Evolutionary conservation across 2,797 vertebrate species (phyloP), one percentile per base, ranked within the genome.

Genomic region (Scolopax rusticola): DNA sequence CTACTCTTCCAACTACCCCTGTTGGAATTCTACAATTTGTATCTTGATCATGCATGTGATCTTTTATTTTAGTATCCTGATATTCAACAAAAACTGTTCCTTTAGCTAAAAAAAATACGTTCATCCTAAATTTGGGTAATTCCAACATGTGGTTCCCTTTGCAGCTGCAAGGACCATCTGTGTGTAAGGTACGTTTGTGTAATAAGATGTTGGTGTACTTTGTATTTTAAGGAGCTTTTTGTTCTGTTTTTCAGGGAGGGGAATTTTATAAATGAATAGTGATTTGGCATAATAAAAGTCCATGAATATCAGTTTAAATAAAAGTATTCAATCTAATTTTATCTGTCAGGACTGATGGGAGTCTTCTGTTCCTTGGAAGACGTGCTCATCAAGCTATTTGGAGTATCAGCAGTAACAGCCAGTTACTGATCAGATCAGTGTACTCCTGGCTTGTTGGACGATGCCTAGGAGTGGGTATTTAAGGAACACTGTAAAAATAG

Each of bases 111-210:
- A 61, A 43, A 61, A 80, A 78, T 4, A 36, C 1, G 15, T 63
- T 47, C 70, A 43, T 86, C 70, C 47, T 89, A 84, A 90, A 90
- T 88, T 28, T 73, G 80, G 76, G 54, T 73, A 15, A 76, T 88
- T 88, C 73, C 80, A 65, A 11, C 69, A 17, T 3, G 8, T 70
- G 78, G 21, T 81, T 94, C 45, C 80, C 53, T 67, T 33, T 65
- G 76, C 96, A 97, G 95, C 87, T 96, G 94, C 83, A 38, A 71
- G 65, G 69, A 21, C 28, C 94, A 96, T 89, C 87, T 95, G 93
- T 78, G 75, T 81, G 87, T 71, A 67, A 92, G 93, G 93, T 86
- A 6, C 45, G 38, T 87, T 87, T 85, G 53, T 67, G 38, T 73
- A 63, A 67, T 85, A 69, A 23, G 60, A 47, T 51, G 11, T 12